phyloP scores from a whole-genome alignment of 2,888 invertebrate genomes.

The Diplolepis rosae region DNA sequence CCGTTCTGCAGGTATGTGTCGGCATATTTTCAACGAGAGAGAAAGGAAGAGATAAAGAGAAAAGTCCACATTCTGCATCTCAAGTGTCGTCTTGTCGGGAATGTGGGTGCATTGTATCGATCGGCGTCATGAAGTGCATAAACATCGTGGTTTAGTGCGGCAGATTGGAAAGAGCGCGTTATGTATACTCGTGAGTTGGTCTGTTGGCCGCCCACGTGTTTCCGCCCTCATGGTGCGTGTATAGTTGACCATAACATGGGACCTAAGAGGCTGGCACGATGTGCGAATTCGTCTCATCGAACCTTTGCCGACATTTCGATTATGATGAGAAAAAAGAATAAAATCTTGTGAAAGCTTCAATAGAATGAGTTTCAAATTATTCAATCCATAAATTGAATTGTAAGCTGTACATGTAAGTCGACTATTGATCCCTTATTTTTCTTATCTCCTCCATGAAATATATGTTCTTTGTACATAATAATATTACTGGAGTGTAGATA shows the following conservation, averaged over 20 bases:
- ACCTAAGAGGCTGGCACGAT: conserved; percentile 16
- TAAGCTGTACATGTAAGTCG: too few species aligned
- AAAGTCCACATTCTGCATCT: conserved; percentile 15
- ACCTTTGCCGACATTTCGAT: neutral
- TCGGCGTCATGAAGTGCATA: conserved; percentile 59
- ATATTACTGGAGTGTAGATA: too few species aligned
- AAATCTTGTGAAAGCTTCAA: too few species aligned
- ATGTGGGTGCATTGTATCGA: conserved; percentile 67
- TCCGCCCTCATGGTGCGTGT: conserved; percentile 64
- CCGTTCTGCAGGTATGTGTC: conserved; percentile 11
- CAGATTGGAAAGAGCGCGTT: conserved; percentile 45
- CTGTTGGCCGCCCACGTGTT: conserved; percentile 64
- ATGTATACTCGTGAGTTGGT: conserved; percentile 59
- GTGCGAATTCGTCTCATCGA: conserved; percentile 27
- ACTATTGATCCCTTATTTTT: too few species aligned
- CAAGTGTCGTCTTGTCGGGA: conserved; percentile 28
- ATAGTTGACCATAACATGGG: conserved; percentile 39
- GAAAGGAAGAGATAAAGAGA: neutral
- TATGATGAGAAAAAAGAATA: neutral
- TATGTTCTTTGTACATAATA: too few species aligned
- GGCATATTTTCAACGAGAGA: neutral
- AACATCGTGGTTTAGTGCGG: conserved; percentile 63
- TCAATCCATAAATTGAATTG: too few species aligned
- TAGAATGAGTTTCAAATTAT: too few species aligned
- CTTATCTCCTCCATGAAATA: too few species aligned